phyloP scores from a whole-genome alignment of 2,797 vertebrate species.

The Muscicapa striata region DNA sequence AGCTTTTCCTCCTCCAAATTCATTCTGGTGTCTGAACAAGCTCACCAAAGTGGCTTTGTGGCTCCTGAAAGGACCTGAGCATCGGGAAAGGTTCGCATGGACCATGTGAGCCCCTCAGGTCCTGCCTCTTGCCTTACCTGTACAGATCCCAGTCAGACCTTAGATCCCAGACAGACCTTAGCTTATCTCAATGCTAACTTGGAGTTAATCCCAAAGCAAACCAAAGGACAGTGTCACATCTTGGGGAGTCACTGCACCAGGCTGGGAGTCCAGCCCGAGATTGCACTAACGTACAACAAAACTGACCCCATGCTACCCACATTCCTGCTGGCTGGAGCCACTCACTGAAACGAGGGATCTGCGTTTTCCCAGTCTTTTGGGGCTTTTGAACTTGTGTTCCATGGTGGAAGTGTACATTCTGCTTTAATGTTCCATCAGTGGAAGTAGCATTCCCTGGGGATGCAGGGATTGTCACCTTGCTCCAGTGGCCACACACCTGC shows the following conservation, averaged over 20 bases:
- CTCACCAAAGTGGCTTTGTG: slow-evolving; percentile 45
- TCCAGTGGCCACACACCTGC: not conserved
- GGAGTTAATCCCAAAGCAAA: slow-evolving; percentile 76
- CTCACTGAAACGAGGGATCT: slow-evolving; percentile 42
- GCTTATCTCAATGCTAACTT: slow-evolving; percentile 67
- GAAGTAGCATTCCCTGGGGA: not conserved
- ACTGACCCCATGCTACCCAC: slow-evolving; percentile 43
- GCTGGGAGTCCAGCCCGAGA: slow-evolving; percentile 59
- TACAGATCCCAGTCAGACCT: slow-evolving; percentile 37
- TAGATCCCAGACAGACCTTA: slow-evolving; percentile 52
- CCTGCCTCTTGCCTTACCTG: slow-evolving; percentile 83
- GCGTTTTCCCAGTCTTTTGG: not conserved
- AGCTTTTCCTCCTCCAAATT: not conserved
- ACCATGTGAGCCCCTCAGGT: slow-evolving; percentile 61
- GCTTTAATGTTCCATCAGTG: slow-evolving; percentile 30
- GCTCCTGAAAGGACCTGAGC: slow-evolving; percentile 66
- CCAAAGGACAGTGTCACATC: slow-evolving; percentile 76
- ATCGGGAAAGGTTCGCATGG: slow-evolving; percentile 46
- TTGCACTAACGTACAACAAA: slow-evolving; percentile 77
- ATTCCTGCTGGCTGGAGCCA: slow-evolving; percentile 65
- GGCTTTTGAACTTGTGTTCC: not conserved
- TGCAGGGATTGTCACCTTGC: not conserved
- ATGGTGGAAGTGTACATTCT: not conserved
- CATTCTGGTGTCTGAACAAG: not conserved
- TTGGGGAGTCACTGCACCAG: not conserved